Evolutionary conservation across 2,113 vertebrate species (phyloP).

Genomic region (Taxidea taxus): DNA sequence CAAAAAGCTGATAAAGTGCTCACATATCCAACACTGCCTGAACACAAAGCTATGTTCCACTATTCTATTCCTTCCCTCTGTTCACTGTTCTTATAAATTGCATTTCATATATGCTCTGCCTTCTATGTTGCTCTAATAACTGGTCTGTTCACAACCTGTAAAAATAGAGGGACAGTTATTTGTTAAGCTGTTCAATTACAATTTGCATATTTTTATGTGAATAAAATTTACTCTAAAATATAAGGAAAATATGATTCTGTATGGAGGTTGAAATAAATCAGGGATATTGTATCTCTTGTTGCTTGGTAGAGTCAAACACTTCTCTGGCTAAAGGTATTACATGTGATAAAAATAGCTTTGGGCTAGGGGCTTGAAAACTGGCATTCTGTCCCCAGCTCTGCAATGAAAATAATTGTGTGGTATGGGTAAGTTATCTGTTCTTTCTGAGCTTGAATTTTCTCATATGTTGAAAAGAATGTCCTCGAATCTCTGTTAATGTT

Average conservation of each 20-base stretch:
- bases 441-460: background rate
- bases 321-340: background rate
- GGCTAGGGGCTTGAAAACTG: background rate
- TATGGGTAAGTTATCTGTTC: background rate
- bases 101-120: background rate
- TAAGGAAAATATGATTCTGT: background rate
- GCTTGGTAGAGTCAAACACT: background rate
- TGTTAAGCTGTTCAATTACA: background rate
- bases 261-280: background rate
- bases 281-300: background rate
- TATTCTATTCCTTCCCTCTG: background rate
- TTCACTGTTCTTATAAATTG: background rate
- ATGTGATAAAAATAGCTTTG: background rate
- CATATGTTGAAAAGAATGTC: background rate
- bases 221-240: background rate
- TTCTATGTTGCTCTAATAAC: background rate
- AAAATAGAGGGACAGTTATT: background rate
- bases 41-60: background rate
- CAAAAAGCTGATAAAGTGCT: background rate
- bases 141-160: background rate
- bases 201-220: background rate
- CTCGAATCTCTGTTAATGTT: background rate
- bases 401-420: background rate
- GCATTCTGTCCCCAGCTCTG: background rate
- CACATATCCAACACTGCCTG: background rate